Conservation (phyloP, 2,888 invertebrate genomes). For the Pharmacophagus antenor region DNA sequence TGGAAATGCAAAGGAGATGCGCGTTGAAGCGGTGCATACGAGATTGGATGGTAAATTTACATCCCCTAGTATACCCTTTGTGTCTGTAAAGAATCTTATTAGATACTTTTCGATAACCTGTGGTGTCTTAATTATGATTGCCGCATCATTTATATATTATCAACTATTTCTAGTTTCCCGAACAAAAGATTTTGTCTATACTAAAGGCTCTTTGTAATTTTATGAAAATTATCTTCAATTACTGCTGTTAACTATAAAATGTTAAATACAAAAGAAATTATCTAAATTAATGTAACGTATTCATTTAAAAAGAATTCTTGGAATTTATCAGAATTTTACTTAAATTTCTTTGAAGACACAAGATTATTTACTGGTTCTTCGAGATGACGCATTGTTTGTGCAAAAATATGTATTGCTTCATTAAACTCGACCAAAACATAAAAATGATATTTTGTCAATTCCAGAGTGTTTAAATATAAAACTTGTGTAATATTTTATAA, state of each 20-base stretch:
- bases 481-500: background rate
- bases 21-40: conserved; percentile 26
- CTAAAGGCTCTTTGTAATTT: too few relatives aligned
- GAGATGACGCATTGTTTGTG: conserved; percentile 15
- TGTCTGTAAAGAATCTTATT: conserved; percentile 8
- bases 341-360: too few relatives aligned
- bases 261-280: too few relatives aligned
- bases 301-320: too few relatives aligned
- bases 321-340: too few relatives aligned
- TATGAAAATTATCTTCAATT: too few relatives aligned
- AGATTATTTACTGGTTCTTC: conserved; percentile 3
- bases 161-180: background rate
- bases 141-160: background rate
- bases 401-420: conserved; percentile 20
- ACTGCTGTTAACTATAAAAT: too few relatives aligned
- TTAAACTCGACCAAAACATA: conserved; percentile 17
- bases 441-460: conserved; percentile 16
- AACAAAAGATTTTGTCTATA: background rate
- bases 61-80: conserved; percentile 15
- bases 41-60: conserved; percentile 25
- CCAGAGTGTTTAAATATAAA: conserved; percentile 1
- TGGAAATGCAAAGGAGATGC: conserved; percentile 28
- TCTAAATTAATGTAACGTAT: too few relatives aligned
- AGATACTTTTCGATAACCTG: background rate
- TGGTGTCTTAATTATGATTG: conserved; percentile 8